Conservation (phyloP, 2,797 vertebrate genomes). For the Hybognathus amarus region DNA sequence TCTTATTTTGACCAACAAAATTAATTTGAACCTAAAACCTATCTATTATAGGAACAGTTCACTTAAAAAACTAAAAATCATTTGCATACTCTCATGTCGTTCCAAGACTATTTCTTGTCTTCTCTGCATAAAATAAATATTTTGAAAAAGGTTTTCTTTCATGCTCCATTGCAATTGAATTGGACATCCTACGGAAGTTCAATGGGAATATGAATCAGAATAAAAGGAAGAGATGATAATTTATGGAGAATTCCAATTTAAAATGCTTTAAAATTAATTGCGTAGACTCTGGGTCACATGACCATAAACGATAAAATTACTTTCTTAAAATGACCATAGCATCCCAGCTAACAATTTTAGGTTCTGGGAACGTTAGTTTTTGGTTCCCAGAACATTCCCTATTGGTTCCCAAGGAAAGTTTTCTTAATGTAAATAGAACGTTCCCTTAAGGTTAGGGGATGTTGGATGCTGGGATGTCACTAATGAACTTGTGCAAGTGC, state of each 20-base stretch:
- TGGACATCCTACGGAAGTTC: background rate
- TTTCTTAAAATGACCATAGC: background rate
- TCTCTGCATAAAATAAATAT: background rate
- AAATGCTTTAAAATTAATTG: background rate
- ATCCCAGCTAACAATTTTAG: too few relatives aligned
- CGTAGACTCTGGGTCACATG: background rate
- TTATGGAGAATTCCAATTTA: background rate
- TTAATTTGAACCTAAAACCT: background rate
- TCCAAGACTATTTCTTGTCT: background rate
- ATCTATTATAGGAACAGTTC: background rate
- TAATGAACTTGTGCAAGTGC: background rate
- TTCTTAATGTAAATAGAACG: too few relatives aligned
- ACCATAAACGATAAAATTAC: background rate
- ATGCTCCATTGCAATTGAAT: background rate
- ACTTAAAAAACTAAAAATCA: background rate
- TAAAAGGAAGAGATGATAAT: background rate
- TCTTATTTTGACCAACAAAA: slow-evolving; percentile 12
- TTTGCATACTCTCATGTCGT: background rate
- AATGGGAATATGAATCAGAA: background rate
- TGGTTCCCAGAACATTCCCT: too few relatives aligned
- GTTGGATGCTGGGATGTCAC: too few relatives aligned
- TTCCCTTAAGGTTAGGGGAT: too few relatives aligned
- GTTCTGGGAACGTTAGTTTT: too few relatives aligned
- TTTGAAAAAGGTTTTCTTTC: background rate
- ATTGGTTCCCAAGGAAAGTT: too few relatives aligned